A percentile compares a stretch with the other conserved stretches of the same genome.
Conservation (phyloP, 2,113 vertebrate species). For the Notothenia coriiceps region DNA sequence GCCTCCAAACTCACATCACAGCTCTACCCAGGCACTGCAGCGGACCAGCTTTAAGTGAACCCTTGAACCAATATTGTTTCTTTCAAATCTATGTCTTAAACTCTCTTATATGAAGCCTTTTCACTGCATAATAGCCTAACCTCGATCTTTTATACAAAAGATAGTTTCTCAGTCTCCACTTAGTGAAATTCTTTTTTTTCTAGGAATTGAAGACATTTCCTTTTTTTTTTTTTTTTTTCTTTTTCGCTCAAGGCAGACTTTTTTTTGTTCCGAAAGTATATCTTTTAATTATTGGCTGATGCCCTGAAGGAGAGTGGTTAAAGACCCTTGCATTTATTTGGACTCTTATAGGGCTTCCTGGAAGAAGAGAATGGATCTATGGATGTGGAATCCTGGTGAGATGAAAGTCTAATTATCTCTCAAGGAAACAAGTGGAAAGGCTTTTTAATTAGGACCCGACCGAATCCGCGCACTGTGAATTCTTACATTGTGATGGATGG, state of each 20-base stretch:
- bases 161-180: background rate
- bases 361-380: conserved; percentile 94
- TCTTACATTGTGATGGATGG: conserved; percentile 97
- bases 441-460: conserved; percentile 97
- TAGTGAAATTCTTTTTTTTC: conserved; percentile 53
- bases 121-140: background rate
- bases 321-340: conserved; percentile 94
- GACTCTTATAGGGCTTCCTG: conserved; percentile 92
- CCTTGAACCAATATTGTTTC: conserved; percentile 36
- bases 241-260: conserved; percentile 32
- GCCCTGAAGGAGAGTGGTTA: conserved; percentile 92
- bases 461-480: conserved; percentile 92
- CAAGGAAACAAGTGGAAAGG: conserved; percentile 91
- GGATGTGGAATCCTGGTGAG: conserved; percentile 95
- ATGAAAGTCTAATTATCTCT: conserved; percentile 99
- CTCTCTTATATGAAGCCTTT: background rate
- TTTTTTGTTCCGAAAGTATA: conserved; percentile 89
- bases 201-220: conserved; percentile 50
- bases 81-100: conserved; percentile 42
- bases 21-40: conserved; percentile 29
- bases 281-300: conserved; percentile 97
- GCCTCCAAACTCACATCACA: conserved; percentile 60
- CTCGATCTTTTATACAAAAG: conserved; percentile 45
- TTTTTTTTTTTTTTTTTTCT: background rate
- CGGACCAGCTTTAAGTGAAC: conserved; percentile 44